phyloP scores from a whole-genome alignment of 2,888 invertebrate species.

The Mechanitis messenoides region DNA sequence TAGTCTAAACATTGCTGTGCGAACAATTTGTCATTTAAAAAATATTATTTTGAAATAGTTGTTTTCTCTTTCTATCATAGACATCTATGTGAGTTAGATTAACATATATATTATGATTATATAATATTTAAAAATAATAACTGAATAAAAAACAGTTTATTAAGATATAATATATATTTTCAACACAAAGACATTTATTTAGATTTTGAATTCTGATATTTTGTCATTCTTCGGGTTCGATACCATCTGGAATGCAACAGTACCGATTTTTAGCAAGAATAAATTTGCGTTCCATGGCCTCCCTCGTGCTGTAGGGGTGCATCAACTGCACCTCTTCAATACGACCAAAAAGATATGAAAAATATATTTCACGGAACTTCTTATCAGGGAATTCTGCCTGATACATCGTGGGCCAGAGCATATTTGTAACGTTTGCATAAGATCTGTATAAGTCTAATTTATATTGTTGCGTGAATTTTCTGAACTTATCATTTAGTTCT shows the following conservation, averaged over 20 bases:
- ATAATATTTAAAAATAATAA: neutral
- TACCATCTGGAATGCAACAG: constrained; percentile 46
- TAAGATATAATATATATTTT: too few species aligned
- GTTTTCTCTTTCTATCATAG: too few species aligned
- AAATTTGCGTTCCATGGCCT: constrained; percentile 41
- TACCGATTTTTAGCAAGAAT: constrained; percentile 42
- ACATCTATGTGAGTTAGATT: too few species aligned
- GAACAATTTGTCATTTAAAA: too few species aligned
- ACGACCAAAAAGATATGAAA: constrained; percentile 51
- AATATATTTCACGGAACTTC: constrained; percentile 63
- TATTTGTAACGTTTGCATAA: constrained; percentile 49
- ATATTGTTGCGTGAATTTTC: constrained; percentile 42
- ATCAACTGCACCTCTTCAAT: constrained; percentile 51
- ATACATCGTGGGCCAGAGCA: constrained; percentile 64
- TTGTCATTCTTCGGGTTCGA: constrained; percentile 34
- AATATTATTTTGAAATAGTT: too few species aligned
- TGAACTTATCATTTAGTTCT: constrained; percentile 47
- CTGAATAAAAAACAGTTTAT: neutral
- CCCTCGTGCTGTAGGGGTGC: constrained; percentile 50
- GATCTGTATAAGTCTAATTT: constrained; percentile 47
- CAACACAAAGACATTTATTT: too few species aligned
- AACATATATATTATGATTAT: constrained; percentile 4
- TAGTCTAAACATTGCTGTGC: too few species aligned
- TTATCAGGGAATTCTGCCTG: constrained; percentile 61
- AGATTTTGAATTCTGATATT: too few species aligned